Evolutionary conservation across 2,888 invertebrate genomes (phyloP), one percentile per base, ranked within the genome.

Genomic region (Drosophila fungiperda): DNA sequence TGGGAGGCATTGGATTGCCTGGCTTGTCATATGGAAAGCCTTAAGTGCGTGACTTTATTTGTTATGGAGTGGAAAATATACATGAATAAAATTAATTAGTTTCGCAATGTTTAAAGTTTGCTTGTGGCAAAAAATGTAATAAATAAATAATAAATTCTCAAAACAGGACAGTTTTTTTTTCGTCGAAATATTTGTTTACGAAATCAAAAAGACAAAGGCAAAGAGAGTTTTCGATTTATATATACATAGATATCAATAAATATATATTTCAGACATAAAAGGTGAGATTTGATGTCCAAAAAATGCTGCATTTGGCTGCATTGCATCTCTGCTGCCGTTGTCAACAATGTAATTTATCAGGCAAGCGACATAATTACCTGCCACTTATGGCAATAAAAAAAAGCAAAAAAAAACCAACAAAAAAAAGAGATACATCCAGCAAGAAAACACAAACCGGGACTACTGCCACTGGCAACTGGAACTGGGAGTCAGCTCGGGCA

Each of bases 341-440:
- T 90, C 91, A 82, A 89, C 91, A 89, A 90, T 85, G 90, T 91
- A 90, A 90, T 90, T 91, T 90, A 90, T 90, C 90, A 91, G 90
- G 85, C 76, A 82, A 84, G 92, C 90, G 90, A 90, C 90, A 90
- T 90, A 91, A 90, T 90, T 91, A 91, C 91, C 91, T 91, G 83
- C 92, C 90, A 91, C 91, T 90, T 91, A 90, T 87, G 92, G 90
- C 88, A 91, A 91, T 89, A 84, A 91, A 90, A 89, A 89, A 89
- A 45, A 45, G 45, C 26, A 26, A 45, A 8, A 38, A 38, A 11
- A 17, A 38, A 17, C 17, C 15, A 17, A 38, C 4, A 36, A 15
- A 74, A 70, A 52, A 32, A 50, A 40, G 26, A 40, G 32, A 59
- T 29, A 15, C 52, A 75, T 71, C 59, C 73, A 72, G 61, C 58